Base-by-base conservation (phyloP, 2,797 vertebrate genomes). In the Diceros bicornis region DNA sequence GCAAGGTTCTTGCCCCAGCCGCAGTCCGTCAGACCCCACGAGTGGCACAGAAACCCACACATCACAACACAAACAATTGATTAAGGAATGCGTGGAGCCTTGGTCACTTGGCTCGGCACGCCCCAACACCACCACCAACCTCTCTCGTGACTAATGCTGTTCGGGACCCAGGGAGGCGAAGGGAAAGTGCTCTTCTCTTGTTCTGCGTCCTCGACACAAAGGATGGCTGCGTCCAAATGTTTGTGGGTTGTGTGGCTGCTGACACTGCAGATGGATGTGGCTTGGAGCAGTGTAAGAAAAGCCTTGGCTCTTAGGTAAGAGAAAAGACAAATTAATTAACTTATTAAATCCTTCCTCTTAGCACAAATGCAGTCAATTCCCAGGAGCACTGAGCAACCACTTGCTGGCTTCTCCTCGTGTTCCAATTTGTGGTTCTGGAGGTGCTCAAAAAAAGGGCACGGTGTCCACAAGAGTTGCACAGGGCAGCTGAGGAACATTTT, bases 211-310 rank as follows among this genome's bases (percentile, higher is more conserved):
- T 66, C 4, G 2, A 23, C 37, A 11, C 41, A 17, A n/a, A 81
- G 25, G 34, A 37, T 6, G 20, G 55, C 27, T n/a, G 10, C 1
- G 0, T 61, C 52, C 92, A 37, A 14, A 61, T 12, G 50, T 59
- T 18, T 4, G 10, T 9, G 68, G 37, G 57, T n/a, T 21, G 77
- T 13, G 10, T 0, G 13, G 61, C 27, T 17, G 34, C 90, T 12
- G n/a, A 14, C 27, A 0, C 0, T 3, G 23, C 64, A 17, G 6
- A 27, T 12, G 47, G 21, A 44, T 0, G 0, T 57, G 7, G 50
- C 41, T n/a, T 37, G 20, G 18, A 37, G 11, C 32, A 2, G 25
- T 2, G 1, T 3, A 3, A 57, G 84, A 69, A 62, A 89, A 78
- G 17, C 23, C 59, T n/a, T 27, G 16, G 57, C 75, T 89, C n/a